Evolutionary conservation across 1,140 invertebrate genomes (phyloP).

Genomic region (Frieseomelitta varia): DNA sequence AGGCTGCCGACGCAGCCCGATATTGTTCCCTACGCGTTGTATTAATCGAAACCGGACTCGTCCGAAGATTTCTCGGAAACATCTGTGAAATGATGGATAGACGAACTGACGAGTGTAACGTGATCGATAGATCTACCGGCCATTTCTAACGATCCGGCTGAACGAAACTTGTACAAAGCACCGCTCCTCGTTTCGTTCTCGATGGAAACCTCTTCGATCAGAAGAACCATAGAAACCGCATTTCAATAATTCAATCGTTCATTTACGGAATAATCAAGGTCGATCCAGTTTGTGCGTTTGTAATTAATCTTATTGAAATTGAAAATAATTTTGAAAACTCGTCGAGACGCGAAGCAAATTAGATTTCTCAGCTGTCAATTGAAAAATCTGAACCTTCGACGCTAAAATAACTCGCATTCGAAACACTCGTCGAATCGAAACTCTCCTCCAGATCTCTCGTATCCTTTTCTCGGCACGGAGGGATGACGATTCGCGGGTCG

Average conservation of each 20-base stretch:
- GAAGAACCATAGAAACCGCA: not conserved
- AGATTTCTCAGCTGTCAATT: too few species aligned
- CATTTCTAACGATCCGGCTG: slow-evolving; percentile 68
- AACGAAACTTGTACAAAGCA: slow-evolving; percentile 4
- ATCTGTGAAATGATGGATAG: slow-evolving; percentile 63
- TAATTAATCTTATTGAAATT: not conserved
- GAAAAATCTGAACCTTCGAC: not conserved
- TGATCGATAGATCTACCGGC: slow-evolving; percentile 69
- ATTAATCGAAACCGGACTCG: slow-evolving; percentile 3
- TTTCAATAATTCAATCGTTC: slow-evolving; percentile 9
- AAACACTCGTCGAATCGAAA: too few species aligned
- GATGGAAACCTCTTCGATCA: slow-evolving; percentile 2
- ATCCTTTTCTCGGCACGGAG: not conserved
- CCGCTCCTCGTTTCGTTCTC: slow-evolving; percentile 4
- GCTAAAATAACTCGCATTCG: not conserved
- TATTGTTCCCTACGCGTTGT: not conserved
- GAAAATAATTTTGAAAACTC: not conserved
- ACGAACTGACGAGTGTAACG: slow-evolving; percentile 42
- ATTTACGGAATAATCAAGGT: not conserved
- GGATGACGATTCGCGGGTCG: not conserved
- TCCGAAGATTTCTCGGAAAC: slow-evolving; percentile 17
- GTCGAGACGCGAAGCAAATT: not conserved
- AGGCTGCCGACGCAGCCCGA: not conserved
- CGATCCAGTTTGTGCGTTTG: not conserved
- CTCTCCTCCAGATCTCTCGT: not conserved